Percentiles rank a stretch among this genome's conserved stretches.
Evolutionary conservation across 2,113 vertebrate genomes (phyloP).

Genomic region (Lycaon pictus): DNA sequence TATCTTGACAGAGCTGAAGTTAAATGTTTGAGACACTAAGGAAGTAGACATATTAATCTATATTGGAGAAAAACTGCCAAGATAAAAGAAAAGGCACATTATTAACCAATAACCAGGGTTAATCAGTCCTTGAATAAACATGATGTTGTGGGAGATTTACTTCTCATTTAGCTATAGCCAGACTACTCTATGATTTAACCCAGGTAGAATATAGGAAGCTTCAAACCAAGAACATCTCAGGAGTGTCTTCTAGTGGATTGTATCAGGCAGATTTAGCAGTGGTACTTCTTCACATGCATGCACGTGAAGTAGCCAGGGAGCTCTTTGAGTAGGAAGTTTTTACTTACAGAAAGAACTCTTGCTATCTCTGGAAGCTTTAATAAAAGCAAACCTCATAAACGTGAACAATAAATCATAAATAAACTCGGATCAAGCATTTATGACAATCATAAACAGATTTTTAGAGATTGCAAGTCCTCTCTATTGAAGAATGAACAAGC

Average conservation of each 20-base stretch:
- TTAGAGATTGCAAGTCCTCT: neutral
- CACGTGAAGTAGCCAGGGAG: neutral
- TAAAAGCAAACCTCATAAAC: neutral
- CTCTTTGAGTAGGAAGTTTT: neutral
- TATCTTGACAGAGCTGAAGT: neutral
- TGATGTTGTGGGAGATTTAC: neutral
- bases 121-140: neutral
- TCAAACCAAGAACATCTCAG: neutral
- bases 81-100: conserved; percentile 42
- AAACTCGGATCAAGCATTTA: neutral
- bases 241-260: neutral
- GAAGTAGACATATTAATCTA: neutral
- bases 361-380: neutral
- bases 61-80: neutral
- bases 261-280: neutral
- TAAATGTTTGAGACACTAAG: conserved; percentile 36
- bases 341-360: neutral
- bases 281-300: neutral
- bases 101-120: neutral
- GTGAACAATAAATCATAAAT: neutral
- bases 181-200: neutral
- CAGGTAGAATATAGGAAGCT: neutral
- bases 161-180: neutral
- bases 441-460: neutral
- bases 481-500: neutral